phyloP scores from a whole-genome alignment of 2,888 invertebrate species.

The Therioaphis trifolii region DNA sequence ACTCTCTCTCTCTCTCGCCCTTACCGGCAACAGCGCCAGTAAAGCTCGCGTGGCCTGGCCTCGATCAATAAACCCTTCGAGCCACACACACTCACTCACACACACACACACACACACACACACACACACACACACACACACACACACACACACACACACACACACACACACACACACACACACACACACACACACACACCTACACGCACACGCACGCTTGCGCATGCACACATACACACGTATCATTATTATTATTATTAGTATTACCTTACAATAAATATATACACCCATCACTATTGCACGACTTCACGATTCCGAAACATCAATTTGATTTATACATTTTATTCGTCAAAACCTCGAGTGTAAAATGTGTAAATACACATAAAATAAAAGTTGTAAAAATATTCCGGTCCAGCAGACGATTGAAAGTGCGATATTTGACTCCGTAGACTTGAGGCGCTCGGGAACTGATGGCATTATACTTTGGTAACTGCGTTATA shows the following conservation, averaged over 20 bases:
- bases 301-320: constrained; percentile 11
- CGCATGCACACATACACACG: not conserved
- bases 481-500: too few relatives aligned
- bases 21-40: constrained; percentile 11
- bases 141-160: too few relatives aligned
- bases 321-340: constrained; percentile 49
- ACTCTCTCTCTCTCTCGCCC: not conserved
- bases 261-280: too few relatives aligned
- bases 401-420: not conserved
- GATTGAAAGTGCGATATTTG: too few relatives aligned
- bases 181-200: not conserved
- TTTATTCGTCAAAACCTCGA: not conserved
- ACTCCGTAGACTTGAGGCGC: too few relatives aligned
- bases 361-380: not conserved
- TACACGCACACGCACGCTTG: not conserved
- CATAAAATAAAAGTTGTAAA: not conserved
- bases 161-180: too few relatives aligned
- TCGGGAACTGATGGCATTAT: too few relatives aligned
- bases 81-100: not conserved
- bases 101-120: not conserved
- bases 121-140: too few relatives aligned
- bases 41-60: constrained; percentile 48
- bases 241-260: too few relatives aligned
- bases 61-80: constrained; percentile 52
- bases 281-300: not conserved